Evolutionary conservation across 2,797 vertebrate genomes (phyloP), one percentile per base, ranked within the genome.

Genomic region (Muscicapa striata): DNA sequence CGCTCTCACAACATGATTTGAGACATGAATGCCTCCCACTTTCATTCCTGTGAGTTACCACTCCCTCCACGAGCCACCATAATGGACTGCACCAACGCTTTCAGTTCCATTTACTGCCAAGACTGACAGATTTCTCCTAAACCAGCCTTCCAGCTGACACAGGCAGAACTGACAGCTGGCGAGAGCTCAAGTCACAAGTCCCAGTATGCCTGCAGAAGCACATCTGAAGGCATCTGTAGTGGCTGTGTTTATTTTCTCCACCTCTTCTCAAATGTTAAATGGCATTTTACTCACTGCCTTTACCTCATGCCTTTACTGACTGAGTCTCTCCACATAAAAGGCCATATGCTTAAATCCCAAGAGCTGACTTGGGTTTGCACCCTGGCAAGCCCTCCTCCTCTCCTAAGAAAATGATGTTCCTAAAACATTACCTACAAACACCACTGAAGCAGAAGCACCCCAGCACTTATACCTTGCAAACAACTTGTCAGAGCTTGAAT

Each of bases 11-110:
- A 67, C 61, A 61, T 1, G 5, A 62, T 55, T 13, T 80, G 89
- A 96, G 89, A 83, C 22, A 0, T 10, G 49, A 93, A 32, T 87
- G 84, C 95, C 93, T 95, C 95, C 93, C 91, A 95, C 93, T 83
- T 92, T 94, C 87, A 94, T 94, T 95, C 93, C 91, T 91, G 11
- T 1, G 52, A 81, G 54, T 77, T 94, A 93, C 84, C 87, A 91
- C 95, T 91, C 94, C 95, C 85, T 94, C 73, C 46, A 68, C 49
- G 0, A 93, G 84, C 79, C 82, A 91, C 68, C 1, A 0, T 64
- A 85, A 91, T 20, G 79, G 84, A 76, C 89, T 76, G 63, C 32
- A 55, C 0, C 0, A 87, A 84, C 1, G 2, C 58, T 89, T 82
- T 66, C 58, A 7, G 48, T 27, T 84, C 74, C 0, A 66, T 52